A percentile compares a stretch with the other conserved stretches of the same genome.
Evolutionary conservation across 2,888 invertebrate genomes (phyloP).

Genomic region (Rhimphoctona megacephalus): DNA sequence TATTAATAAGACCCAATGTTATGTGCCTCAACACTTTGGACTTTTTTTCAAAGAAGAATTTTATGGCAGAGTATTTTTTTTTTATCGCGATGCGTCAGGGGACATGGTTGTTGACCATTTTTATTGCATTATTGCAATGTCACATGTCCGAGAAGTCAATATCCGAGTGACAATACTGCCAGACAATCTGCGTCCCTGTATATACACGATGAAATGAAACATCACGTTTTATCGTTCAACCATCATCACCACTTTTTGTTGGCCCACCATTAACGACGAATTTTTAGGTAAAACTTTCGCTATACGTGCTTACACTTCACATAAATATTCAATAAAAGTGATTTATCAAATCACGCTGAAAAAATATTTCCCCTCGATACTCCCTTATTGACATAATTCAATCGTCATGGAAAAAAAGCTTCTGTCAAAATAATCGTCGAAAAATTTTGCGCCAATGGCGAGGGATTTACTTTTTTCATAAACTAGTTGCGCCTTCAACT

Average conservation of each 20-base stretch:
- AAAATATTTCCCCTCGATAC: constrained; percentile 5
- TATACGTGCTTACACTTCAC: background rate
- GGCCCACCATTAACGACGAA: background rate
- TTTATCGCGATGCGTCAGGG: background rate
- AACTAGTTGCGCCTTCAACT: background rate
- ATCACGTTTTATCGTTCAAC: background rate
- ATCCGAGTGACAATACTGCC: constrained; percentile 9
- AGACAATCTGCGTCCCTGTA: background rate
- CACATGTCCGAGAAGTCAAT: background rate
- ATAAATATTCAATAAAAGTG: constrained; percentile 13
- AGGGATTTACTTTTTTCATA: background rate
- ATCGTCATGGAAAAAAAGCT: background rate
- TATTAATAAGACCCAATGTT: background rate
- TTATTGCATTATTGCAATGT: constrained; percentile 11
- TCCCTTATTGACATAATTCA: constrained; percentile 7
- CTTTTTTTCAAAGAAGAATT: background rate
- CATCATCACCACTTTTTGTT: background rate
- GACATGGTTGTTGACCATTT: background rate
- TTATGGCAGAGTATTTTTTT: background rate
- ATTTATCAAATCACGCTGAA: background rate
- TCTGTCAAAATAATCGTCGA: background rate
- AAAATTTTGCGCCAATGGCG: background rate
- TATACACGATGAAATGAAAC: constrained; percentile 2
- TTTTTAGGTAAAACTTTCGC: background rate
- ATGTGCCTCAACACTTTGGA: background rate